Evolutionary conservation across 2,113 vertebrate species (phyloP).

Genomic region (Atlantisia rogersi): DNA sequence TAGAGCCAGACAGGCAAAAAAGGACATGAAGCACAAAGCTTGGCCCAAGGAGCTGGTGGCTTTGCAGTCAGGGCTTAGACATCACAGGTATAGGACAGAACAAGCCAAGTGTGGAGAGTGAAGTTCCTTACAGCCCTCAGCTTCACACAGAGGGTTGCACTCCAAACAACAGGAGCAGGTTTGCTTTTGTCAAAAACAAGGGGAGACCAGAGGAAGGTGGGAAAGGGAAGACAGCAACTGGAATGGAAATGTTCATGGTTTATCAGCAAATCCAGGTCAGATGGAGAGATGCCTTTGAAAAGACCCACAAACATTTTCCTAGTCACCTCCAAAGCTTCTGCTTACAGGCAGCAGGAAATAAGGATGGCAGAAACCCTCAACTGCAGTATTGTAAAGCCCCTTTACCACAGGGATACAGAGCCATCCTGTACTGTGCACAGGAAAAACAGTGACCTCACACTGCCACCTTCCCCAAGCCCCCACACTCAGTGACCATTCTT

Average conservation of each 20-base stretch:
- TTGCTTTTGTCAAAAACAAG: neutral
- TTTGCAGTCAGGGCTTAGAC: neutral
- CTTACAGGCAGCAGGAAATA: neutral
- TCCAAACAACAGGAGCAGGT: neutral
- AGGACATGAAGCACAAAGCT: neutral
- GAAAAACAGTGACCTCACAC: neutral
- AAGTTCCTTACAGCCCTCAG: neutral
- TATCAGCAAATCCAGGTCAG: neutral
- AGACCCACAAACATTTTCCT: neutral
- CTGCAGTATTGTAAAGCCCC: neutral
- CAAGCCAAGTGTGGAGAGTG: neutral
- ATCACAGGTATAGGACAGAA: neutral
- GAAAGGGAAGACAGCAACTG: neutral
- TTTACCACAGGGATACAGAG: accelerated
- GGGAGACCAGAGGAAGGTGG: neutral
- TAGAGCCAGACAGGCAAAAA: neutral
- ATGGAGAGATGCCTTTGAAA: neutral
- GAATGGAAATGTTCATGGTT: neutral
- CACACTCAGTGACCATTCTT: neutral
- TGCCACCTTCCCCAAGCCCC: neutral
- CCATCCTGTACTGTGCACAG: neutral
- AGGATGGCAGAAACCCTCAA: neutral
- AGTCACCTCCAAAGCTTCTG: neutral
- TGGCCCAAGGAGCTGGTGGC: neutral
- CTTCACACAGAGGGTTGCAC: neutral